These are phyloP conservation scores for Tiliqua scincoides DNA, from an alignment of 2,113 vertebrate genomes.

Conservation along the genomic window DNA sequence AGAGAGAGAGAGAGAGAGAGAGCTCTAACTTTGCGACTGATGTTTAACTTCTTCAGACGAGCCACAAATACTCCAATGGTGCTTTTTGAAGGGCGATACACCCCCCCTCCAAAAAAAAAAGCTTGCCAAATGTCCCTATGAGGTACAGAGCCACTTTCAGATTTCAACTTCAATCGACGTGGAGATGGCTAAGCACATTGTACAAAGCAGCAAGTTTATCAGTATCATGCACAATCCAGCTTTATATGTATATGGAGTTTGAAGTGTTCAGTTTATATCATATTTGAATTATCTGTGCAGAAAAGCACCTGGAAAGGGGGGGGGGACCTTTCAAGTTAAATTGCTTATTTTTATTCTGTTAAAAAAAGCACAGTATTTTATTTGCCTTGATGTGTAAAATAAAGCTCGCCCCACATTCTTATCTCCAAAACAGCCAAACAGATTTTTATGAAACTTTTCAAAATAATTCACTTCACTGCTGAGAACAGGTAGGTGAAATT, in stretches of 20 bases:
- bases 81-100: too few relatives aligned
- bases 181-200: neutral
- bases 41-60: slow-evolving; percentile 8
- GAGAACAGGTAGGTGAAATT: neutral
- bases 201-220: neutral
- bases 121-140: neutral
- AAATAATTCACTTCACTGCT: neutral
- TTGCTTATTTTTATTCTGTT: slow-evolving; percentile 12
- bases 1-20: neutral
- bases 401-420: neutral
- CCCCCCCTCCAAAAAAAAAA: too few relatives aligned
- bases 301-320: neutral
- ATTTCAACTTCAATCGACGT: neutral
- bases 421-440: slow-evolving; percentile 16
- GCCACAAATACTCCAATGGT: neutral
- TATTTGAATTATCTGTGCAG: neutral
- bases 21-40: neutral
- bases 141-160: neutral
- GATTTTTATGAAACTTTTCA: slow-evolving; percentile 14
- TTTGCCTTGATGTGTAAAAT: slow-evolving; percentile 1
- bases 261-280: slow-evolving; percentile 11
- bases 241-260: neutral
- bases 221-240: neutral
- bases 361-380: neutral
- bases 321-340: neutral